Evolutionary conservation across 2,797 vertebrate genomes (phyloP).

Genomic region (Chaunax sp.): DNA sequence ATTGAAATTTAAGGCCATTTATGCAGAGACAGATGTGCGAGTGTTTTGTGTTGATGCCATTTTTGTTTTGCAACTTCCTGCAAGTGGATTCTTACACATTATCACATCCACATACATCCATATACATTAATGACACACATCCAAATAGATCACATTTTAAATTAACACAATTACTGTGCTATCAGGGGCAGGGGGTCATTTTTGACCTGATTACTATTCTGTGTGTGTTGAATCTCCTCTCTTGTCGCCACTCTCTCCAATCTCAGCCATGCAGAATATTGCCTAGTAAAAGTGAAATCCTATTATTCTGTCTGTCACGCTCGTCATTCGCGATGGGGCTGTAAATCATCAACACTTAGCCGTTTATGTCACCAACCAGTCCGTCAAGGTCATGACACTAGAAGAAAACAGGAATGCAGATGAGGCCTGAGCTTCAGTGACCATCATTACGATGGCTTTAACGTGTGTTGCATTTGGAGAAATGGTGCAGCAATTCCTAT

Average conservation of each 20-base stretch:
- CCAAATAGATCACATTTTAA: conserved; percentile 17
- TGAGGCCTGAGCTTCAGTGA: conserved; percentile 11
- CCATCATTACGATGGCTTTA: conserved; percentile 43
- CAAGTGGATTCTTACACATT: background rate
- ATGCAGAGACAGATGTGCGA: conserved; percentile 21
- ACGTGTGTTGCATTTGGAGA: conserved; percentile 23
- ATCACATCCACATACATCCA: conserved; percentile 1
- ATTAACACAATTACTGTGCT: conserved; percentile 26
- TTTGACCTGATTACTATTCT: conserved; percentile 51
- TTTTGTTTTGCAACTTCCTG: conserved; percentile 7
- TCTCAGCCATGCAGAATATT: conserved; percentile 49
- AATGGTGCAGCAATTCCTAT: conserved; percentile 26
- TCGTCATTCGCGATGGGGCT: conserved; percentile 53
- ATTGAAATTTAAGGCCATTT: conserved; percentile 27
- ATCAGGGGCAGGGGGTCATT: conserved; percentile 56
- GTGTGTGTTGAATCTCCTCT: conserved; percentile 42
- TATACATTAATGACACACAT: conserved; percentile 33
- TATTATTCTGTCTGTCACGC: conserved; percentile 64
- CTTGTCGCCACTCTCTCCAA: conserved; percentile 19
- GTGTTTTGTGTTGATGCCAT: conserved; percentile 1
- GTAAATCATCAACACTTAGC: conserved; percentile 63
- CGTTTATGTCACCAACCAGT: conserved; percentile 45
- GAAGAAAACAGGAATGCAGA: background rate
- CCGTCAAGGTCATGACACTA: conserved; percentile 70
- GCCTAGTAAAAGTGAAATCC: conserved; percentile 59